phyloP scores from a whole-genome alignment of 2,113 vertebrate genomes.

The Saccopteryx leptura region DNA sequence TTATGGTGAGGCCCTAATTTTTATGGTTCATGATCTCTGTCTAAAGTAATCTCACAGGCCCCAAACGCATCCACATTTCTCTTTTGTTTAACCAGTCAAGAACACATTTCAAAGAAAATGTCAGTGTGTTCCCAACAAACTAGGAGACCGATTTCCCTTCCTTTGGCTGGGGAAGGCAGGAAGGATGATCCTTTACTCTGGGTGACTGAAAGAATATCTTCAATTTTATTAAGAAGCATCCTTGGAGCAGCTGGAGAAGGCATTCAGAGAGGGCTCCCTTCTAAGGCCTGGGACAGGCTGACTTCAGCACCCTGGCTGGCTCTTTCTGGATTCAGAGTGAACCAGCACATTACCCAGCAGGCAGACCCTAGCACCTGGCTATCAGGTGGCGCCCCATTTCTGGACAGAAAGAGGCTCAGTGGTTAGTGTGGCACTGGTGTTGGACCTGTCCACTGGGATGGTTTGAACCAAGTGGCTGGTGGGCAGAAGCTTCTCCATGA shows the following conservation, averaged over 20 bases:
- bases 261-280: background rate
- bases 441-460: background rate
- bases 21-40: background rate
- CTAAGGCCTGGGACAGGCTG: background rate
- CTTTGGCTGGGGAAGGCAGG: background rate
- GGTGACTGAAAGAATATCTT: background rate
- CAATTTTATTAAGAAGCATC: background rate
- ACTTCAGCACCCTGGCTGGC: background rate
- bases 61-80: background rate
- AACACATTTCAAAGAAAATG: constrained; percentile 29
- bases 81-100: constrained; percentile 21
- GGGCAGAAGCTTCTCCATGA: constrained; percentile 12
- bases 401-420: background rate
- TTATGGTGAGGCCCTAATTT: background rate
- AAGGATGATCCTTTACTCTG: background rate
- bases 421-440: no score
- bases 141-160: background rate
- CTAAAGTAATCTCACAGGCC: background rate
- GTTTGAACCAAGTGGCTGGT: background rate
- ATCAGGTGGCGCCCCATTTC: background rate
- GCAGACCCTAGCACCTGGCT: background rate
- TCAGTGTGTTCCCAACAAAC: background rate
- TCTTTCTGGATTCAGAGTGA: background rate
- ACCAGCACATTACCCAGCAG: background rate
- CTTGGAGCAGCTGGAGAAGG: background rate